phyloP scores from a whole-genome alignment of 2,797 vertebrate species.

The Acrossocheilus fasciatus region DNA sequence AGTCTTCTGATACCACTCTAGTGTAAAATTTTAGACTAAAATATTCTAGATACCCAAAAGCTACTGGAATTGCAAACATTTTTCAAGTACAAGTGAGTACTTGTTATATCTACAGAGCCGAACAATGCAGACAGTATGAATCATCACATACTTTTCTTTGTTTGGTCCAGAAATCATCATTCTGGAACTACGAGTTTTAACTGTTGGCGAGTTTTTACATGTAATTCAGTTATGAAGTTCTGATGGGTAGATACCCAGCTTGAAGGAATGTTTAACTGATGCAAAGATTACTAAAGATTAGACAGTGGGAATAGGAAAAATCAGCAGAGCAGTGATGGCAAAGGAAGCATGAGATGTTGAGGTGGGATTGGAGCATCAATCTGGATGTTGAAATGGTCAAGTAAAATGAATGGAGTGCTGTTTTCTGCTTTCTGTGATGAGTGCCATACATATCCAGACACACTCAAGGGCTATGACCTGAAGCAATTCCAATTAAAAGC shows the following conservation, averaged over 20 bases:
- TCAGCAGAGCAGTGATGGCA: background rate
- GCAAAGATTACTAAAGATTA: background rate
- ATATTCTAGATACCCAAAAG: background rate
- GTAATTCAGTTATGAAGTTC: background rate
- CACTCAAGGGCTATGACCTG: background rate
- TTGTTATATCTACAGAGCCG: background rate
- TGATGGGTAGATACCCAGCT: background rate
- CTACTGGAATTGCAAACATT: background rate
- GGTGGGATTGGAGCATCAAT: background rate
- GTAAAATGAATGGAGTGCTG: background rate
- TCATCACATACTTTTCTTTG: slow-evolving; percentile 17
- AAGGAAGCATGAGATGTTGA: background rate
- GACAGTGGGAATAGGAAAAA: background rate
- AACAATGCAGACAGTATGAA: slow-evolving; percentile 5
- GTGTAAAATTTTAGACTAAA: background rate
- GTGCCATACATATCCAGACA: background rate
- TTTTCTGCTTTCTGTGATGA: background rate
- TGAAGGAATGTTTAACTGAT: background rate
- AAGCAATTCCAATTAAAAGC: background rate
- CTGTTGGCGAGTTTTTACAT: background rate
- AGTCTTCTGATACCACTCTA: background rate
- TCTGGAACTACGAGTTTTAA: background rate
- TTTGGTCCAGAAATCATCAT: slow-evolving; percentile 8
- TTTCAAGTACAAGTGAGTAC: slow-evolving; percentile 3
- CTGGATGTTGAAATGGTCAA: background rate